These are phyloP conservation scores for Eriosoma lanigerum DNA, from an alignment of 1,140 invertebrate species.

Conservation along the genomic window DNA sequence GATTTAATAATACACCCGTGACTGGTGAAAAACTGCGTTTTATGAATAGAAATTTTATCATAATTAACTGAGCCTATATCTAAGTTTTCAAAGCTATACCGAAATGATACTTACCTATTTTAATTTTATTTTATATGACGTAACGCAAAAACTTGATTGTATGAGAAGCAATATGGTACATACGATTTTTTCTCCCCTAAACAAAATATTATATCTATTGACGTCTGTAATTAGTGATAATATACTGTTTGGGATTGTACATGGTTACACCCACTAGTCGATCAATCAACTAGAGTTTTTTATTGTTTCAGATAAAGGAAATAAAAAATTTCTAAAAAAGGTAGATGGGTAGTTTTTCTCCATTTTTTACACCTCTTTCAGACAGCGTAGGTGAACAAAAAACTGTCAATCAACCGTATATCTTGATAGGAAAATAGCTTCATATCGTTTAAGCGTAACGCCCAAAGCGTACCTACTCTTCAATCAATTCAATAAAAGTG, in stretches of 20 bases:
- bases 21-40: conserved; percentile 36
- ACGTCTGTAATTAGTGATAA: conserved; percentile 14
- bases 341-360: conserved; percentile 24
- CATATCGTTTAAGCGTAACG: conserved; percentile 28
- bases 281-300: conserved; percentile 48
- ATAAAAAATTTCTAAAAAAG: conserved; percentile 3
- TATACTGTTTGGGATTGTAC: neutral
- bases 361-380: conserved; percentile 36
- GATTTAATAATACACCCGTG: conserved; percentile 40
- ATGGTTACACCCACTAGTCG: conserved; percentile 32
- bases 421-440: conserved; percentile 36
- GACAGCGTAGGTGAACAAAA: conserved; percentile 6
- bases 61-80: conserved; percentile 11
- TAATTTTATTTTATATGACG: too few species aligned
- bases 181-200: too few species aligned
- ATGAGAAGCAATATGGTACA: neutral
- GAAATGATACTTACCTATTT: neutral
- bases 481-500: conserved; percentile 25
- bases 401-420: conserved; percentile 47
- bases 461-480: conserved; percentile 16
- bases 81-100: conserved; percentile 1
- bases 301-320: neutral
- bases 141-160: neutral
- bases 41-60: conserved; percentile 28
- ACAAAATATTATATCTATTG: too few species aligned